A percentile compares a stretch with the other conserved stretches of the same genome.
Evolutionary conservation across 1,140 invertebrate genomes (phyloP).

Genomic region (Drosophila serrata): DNA sequence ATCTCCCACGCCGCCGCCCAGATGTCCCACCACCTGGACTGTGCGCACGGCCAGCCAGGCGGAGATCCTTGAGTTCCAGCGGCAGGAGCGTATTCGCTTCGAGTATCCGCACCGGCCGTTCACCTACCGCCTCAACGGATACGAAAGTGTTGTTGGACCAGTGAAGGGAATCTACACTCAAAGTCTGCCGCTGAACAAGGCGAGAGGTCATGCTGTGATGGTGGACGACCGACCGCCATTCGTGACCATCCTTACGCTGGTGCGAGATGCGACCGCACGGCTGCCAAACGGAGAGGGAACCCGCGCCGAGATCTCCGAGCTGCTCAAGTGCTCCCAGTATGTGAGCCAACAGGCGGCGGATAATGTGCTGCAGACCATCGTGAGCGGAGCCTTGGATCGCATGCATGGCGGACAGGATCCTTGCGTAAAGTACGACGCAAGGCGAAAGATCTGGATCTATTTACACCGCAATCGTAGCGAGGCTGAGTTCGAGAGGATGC

Average conservation of each 20-base stretch:
- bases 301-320: slow-evolving; percentile 91
- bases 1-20: slow-evolving; percentile 87
- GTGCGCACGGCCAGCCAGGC: slow-evolving; percentile 91
- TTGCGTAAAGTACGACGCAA: slow-evolving; percentile 95
- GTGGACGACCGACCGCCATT: slow-evolving; percentile 94
- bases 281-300: slow-evolving; percentile 98
- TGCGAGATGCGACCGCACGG: slow-evolving; percentile 96
- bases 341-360: slow-evolving; percentile 91
- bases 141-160: slow-evolving; percentile 95
- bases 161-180: slow-evolving; percentile 94
- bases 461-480: slow-evolving; percentile 92
- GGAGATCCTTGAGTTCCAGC: slow-evolving; percentile 92
- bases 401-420: slow-evolving; percentile 96
- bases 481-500: slow-evolving; percentile 90
- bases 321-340: slow-evolving; percentile 90
- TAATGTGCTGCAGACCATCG: slow-evolving; percentile 92
- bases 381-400: slow-evolving; percentile 94
- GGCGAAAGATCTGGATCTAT: slow-evolving; percentile 96
- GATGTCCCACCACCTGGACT: slow-evolving; percentile 91
- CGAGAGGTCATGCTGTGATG: slow-evolving; percentile 94
- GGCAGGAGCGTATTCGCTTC: slow-evolving; percentile 90
- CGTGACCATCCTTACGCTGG: slow-evolving; percentile 95
- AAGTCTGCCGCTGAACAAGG: slow-evolving; percentile 85
- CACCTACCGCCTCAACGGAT: slow-evolving; percentile 93
- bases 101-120: slow-evolving; percentile 94